Conservation (phyloP, 2,888 invertebrate species). For the Eilema sororculum region DNA sequence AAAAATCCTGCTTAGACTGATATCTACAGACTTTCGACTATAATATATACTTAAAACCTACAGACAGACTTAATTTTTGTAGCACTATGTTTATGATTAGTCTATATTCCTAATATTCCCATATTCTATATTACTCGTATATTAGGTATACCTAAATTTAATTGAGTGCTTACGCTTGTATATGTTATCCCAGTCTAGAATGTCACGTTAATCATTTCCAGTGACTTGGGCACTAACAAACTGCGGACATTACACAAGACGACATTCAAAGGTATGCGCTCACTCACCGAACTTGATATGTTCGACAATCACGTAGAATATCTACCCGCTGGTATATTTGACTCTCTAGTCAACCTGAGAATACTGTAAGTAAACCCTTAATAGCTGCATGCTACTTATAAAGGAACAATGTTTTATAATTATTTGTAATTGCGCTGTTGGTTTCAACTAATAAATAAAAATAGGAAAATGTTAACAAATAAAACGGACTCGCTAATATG, state of each 20-base stretch:
- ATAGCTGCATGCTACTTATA: background rate
- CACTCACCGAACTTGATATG: constrained; percentile 89
- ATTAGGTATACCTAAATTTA: background rate
- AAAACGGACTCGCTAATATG: background rate
- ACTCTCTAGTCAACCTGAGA: constrained; percentile 87
- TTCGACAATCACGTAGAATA: constrained; percentile 91
- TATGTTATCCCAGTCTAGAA: constrained; percentile 18
- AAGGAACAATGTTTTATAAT: background rate
- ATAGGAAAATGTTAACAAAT: too few relatives aligned
- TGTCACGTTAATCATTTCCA: constrained; percentile 70
- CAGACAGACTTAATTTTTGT: too few relatives aligned
- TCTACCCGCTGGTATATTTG: constrained; percentile 89
- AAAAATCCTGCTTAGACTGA: too few relatives aligned
- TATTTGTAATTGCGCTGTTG: too few relatives aligned
- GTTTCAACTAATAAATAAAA: too few relatives aligned
- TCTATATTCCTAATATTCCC: too few relatives aligned
- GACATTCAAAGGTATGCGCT: constrained; percentile 89
- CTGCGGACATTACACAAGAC: constrained; percentile 90
- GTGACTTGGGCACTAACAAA: constrained; percentile 91
- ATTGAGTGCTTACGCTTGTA: background rate
- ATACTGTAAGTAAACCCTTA: constrained; percentile 88
- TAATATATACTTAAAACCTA: too few relatives aligned
- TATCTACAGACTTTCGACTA: too few relatives aligned
- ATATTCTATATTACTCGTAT: background rate
- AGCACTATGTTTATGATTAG: too few relatives aligned